Conservation (phyloP, 2,797 vertebrate species). For the Micropoecilia bifurca region DNA sequence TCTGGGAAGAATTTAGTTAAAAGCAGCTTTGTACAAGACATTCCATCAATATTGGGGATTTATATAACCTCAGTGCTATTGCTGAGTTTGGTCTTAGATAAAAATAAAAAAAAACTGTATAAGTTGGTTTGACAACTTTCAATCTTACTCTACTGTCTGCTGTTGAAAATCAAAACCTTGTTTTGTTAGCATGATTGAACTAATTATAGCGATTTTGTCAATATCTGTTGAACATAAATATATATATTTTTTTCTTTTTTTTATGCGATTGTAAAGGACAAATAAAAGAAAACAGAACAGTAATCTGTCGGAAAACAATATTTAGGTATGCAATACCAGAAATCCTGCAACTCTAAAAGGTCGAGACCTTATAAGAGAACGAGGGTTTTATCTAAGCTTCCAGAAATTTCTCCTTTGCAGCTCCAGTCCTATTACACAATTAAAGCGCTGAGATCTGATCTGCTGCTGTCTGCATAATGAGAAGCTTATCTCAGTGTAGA, state of each 20-base stretch:
- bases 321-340: not conserved
- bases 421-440: not conserved
- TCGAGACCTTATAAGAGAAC: not conserved
- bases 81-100: not conserved
- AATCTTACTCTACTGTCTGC: not conserved
- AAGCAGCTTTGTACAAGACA: not conserved
- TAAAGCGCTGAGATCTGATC: constrained; percentile 2
- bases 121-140: not conserved
- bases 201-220: not conserved
- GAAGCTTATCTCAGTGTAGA: constrained; percentile 4
- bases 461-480: not conserved
- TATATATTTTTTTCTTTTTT: not conserved
- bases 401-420: not conserved
- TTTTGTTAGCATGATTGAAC: not conserved
- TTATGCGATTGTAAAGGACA: not conserved
- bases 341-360: not conserved
- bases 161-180: not conserved
- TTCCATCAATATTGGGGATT: not conserved
- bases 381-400: not conserved
- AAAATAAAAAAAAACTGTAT: no score
- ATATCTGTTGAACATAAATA: not conserved
- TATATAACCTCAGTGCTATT: not conserved
- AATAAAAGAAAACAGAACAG: not conserved
- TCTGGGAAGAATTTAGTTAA: not conserved
- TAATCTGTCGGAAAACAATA: not conserved